Base-by-base conservation (phyloP, 2,888 invertebrate species). In the Aleiodes alternator region DNA sequence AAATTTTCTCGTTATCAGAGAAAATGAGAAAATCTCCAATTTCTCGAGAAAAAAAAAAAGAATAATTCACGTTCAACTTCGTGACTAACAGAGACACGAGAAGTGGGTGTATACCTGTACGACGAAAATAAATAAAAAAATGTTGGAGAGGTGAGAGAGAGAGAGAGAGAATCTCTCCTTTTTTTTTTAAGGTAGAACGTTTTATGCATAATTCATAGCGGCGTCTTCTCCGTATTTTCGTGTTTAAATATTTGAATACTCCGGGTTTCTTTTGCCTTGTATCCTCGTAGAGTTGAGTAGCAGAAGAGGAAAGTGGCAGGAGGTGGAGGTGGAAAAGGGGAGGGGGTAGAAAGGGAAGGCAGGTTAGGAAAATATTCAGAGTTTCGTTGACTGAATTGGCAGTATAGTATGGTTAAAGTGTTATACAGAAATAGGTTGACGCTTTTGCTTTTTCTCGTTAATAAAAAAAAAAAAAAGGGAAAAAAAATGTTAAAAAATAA, bases 181-280 rank as follows among this genome's bases (percentile, higher is more conserved):
- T 71, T 79, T 75, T 69, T 73, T 71, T 79, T 75, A 72, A 73
- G 75, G 76, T 79, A 81, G 82, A 83, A 82, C 80, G 83, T 80
- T 84, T 86, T 83, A 87, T 88, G 86, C 84, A 88, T 89, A 84
- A 88, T 88, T 87, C 87, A 88, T 87, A 80, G 77, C 70, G 53
- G 82, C 83, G 83, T 82, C 86, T 85, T 87, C 87, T 81, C 82
- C 85, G 85, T 87, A 87, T 88, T 89, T 88, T 87, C 86, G 84
- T 86, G 85, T 87, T 88, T 88, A 87, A 88, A 88, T 89, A 88
- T 89, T 89, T 88, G 87, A 89, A 88, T 87, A 87, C 83, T 48
- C 59, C 50, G 70, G 53, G 56, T 75, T 72, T 43, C 43, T 69
- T 59, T 43, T 43, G 43, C 43, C 43, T 43, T 43, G 43, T 43